phyloP scores from a whole-genome alignment of 2,113 vertebrate species.

The Cyprinodon variegatus region DNA sequence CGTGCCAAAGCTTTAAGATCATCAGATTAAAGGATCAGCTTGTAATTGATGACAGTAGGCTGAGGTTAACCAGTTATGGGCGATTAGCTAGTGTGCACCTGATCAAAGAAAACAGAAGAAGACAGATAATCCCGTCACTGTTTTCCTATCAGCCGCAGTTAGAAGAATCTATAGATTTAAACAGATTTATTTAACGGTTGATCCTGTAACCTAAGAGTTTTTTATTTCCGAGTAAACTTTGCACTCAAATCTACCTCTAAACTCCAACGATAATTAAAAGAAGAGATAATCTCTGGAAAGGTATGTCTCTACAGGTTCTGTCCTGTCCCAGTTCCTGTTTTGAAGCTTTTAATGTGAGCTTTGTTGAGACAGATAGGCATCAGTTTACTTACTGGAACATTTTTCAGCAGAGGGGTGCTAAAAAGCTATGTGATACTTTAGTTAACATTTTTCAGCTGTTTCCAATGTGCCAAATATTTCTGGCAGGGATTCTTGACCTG shows the following conservation, averaged over 20 bases:
- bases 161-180: not conserved
- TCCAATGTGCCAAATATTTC: constrained; percentile 7
- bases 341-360: not conserved
- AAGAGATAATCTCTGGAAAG: not conserved
- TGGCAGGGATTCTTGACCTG: not conserved
- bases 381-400: not conserved
- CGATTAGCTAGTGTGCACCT: not conserved
- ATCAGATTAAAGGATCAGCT: constrained; percentile 42
- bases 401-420: not conserved
- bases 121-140: not conserved
- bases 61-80: constrained; percentile 7
- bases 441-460: not conserved
- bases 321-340: not conserved
- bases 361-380: not conserved
- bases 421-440: not conserved
- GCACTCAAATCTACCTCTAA: not conserved
- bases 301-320: not conserved
- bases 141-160: not conserved
- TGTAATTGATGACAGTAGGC: constrained; percentile 27
- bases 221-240: not conserved
- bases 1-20: constrained; percentile 13
- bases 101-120: not conserved
- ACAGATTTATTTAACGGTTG: not conserved
- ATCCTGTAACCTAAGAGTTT: not conserved
- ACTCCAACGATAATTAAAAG: not conserved